Evolutionary conservation across 2,888 invertebrate genomes (phyloP), one percentile per base, ranked within the genome.

Genomic region (Drosophila affinis): DNA sequence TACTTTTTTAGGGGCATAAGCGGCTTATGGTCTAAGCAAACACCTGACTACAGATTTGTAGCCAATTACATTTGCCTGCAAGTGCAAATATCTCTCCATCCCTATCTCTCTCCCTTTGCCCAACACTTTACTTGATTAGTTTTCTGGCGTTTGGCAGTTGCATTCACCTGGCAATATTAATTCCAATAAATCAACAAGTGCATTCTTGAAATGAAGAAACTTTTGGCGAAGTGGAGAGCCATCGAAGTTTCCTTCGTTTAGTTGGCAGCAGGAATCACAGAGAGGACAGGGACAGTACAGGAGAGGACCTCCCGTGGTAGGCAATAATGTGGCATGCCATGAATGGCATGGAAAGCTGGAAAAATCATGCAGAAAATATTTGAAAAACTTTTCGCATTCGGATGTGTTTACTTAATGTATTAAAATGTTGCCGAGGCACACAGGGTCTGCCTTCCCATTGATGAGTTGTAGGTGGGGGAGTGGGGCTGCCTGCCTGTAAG

Each of bases 151-250:
- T 39, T 39, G 6, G 53, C 64, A 72, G 74, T 64, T 45, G 10
- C 64, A 12, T 47, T 47, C 70, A 61, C 52, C 61, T 76, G 53
- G 47, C 63, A 61, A 74, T 76, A 87, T 79, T 78, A 76, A 86
- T 73, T 82, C 88, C 83, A 82, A 88, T 86, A 84, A 84, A 86
- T 88, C 80, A 82, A 80, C 76, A 83, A 74, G 80, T 78, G 70
- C 72, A 75, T 81, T 81, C 81, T 62, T 71, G 32, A 78, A 84
- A 84, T 84, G 75, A 81, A 70, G 18, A 87, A 83, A 87, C 75
- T 87, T 82, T 70, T 58, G 14, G 6, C 39, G n/a, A 2, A 39
- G 39, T 39, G 7, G 39, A 39, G 39, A 7, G 39, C 12, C 45
- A 47, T 32, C 45, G 29, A 57, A 57, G 7, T 45, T 58, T 58